phyloP scores from a whole-genome alignment of 2,113 vertebrate genomes.

The Chunga burmeisteri region DNA sequence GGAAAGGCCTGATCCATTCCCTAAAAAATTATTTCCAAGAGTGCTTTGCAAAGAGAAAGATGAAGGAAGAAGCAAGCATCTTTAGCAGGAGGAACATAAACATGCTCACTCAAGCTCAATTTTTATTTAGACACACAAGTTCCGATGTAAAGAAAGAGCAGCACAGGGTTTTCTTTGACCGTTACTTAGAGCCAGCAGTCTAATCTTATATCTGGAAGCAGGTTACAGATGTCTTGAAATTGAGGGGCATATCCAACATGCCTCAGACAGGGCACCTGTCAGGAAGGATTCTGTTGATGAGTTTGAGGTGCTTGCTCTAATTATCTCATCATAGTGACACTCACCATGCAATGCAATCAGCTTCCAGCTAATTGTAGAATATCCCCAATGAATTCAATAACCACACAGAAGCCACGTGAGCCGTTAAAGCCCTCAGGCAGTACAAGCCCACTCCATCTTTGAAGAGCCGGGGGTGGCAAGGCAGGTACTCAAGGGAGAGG shows the following conservation, averaged over 20 bases:
- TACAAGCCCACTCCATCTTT: neutral
- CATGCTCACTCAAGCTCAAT: neutral
- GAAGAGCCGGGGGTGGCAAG: neutral
- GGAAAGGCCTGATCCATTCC: neutral
- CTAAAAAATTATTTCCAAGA: neutral
- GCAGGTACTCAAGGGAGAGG: neutral
- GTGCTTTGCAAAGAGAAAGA: neutral
- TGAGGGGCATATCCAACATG: accelerated
- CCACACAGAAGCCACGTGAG: neutral
- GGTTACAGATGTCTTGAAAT: neutral
- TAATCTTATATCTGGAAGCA: neutral
- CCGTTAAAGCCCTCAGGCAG: neutral
- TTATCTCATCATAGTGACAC: neutral
- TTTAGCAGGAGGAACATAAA: neutral
- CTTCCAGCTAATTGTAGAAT: neutral
- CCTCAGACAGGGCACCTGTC: neutral
- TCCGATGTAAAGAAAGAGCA: too few species aligned
- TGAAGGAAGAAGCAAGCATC: neutral
- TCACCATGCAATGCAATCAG: neutral
- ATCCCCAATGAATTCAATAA: neutral
- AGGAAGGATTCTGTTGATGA: neutral
- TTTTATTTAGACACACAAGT: neutral
- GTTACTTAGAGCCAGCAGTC: neutral
- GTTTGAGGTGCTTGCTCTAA: neutral
- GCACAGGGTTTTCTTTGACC: neutral